Conservation (phyloP, 2,888 invertebrate genomes). For the Caenorhabditis plicata region DNA sequence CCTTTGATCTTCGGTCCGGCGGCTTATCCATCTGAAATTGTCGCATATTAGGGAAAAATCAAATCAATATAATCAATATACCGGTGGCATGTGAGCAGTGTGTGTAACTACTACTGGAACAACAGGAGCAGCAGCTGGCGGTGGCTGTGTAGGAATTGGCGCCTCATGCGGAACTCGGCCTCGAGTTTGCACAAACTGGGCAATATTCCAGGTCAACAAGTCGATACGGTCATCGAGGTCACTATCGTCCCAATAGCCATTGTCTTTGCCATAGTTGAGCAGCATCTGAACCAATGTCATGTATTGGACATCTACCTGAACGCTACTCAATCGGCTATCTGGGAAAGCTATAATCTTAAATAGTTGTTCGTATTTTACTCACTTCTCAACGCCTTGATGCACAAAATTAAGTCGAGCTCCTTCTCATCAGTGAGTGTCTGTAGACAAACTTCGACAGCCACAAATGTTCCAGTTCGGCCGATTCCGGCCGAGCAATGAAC, state of each 20-base stretch:
- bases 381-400: slow-evolving; percentile 23
- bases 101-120: not conserved
- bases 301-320: slow-evolving; percentile 35
- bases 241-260: slow-evolving; percentile 29
- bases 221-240: slow-evolving; percentile 31
- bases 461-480: slow-evolving; percentile 32
- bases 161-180: slow-evolving; percentile 7
- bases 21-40: not conserved
- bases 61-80: no score
- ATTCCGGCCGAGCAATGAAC: slow-evolving; percentile 34
- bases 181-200: slow-evolving; percentile 25
- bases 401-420: slow-evolving; percentile 18
- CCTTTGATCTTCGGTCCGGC: not conserved
- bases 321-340: slow-evolving; percentile 27
- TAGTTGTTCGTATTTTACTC: not conserved
- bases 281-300: slow-evolving; percentile 26
- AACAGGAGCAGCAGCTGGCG: not conserved
- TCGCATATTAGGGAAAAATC: not conserved
- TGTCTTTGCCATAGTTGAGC: slow-evolving; percentile 25
- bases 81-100: not conserved
- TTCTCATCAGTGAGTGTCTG: slow-evolving; percentile 26
- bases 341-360: no score
- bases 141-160: slow-evolving; percentile 6
- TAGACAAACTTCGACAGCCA: slow-evolving; percentile 25
- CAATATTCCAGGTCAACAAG: slow-evolving; percentile 26